Evolutionary conservation across 2,888 invertebrate species (phyloP), one percentile per base, ranked within the genome.

Genomic region (Eudemis profundana): DNA sequence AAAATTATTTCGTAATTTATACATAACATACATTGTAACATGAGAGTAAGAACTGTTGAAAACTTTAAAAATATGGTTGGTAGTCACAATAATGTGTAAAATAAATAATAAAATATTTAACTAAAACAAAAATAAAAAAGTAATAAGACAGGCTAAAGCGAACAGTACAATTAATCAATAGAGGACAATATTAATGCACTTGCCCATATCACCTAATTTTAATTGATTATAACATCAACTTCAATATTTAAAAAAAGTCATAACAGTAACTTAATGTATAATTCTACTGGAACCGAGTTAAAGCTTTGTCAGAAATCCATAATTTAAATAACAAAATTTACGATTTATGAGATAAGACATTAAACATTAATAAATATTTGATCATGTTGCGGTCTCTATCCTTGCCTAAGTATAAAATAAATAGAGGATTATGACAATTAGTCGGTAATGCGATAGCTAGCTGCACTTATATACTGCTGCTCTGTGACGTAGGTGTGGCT

Each of bases 31-130:
- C 73, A 72, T 77, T 72, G 78, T 79, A 79, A 77, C 78, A 86
- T 86, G 84, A 84, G 81, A 83, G 73, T 77, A 79, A 84, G 77
- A 80, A 73, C 69, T 69, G 67, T 60, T 76, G 74, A 79, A 77
- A 73, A 77, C 75, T 80, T 78, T 77, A 81, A 82, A 78, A 81
- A 78, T 74, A 81, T 79, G 83, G 73, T 82, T 81, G 84, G 82
- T 78, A 84, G 78, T 77, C 78, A 78, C 77, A 84, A 78, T 84
- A 77, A 72, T 84, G 78, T 87, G 86, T 84, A 90, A 60, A 91
- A 92, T 92, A 92, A 92, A 92, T 92, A 91, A 92, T 91, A 92
- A 90, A 92, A 92, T 90, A 91, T 91, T 85, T 67, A 91, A 90
- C 85, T 89, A 90, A 91, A 92, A 92, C 91, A 91, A 92, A 87